phyloP scores from a whole-genome alignment of 2,797 vertebrate species.

The Trichosurus vulpecula region DNA sequence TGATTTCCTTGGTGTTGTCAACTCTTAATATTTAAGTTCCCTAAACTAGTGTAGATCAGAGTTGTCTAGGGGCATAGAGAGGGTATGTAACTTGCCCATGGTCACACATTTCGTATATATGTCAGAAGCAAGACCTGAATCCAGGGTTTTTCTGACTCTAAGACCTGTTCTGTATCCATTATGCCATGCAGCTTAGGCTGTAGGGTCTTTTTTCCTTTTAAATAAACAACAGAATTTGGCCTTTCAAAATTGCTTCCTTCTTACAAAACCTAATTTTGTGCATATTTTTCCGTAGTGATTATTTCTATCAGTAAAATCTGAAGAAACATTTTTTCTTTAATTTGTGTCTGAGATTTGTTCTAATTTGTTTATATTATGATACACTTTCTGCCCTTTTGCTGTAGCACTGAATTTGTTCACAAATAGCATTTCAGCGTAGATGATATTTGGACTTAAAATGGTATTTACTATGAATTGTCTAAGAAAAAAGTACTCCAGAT shows the following conservation, averaged over 20 bases:
- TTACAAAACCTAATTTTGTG: not conserved
- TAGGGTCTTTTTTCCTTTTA: not conserved
- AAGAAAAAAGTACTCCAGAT: conserved; percentile 32
- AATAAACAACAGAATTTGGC: not conserved
- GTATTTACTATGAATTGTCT: conserved; percentile 2
- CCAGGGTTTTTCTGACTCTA: not conserved
- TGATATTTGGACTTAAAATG: not conserved
- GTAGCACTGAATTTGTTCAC: not conserved
- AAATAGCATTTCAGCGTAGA: not conserved
- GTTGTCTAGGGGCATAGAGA: not conserved
- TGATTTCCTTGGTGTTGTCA: not conserved
- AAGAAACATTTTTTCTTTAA: conserved; percentile 24
- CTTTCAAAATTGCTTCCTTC: not conserved
- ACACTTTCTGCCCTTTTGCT: not conserved
- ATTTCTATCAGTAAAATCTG: conserved; percentile 21
- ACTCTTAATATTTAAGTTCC: not conserved
- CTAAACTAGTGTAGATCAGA: not conserved
- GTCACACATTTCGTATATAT: not conserved
- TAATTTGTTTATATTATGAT: conserved; percentile 27
- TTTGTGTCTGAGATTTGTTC: conserved; percentile 3
- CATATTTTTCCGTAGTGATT: not conserved
- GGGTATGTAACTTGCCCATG: not conserved
- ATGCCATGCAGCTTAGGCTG: not conserved
- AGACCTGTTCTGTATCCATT: not conserved
- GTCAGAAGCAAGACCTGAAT: not conserved